Percentiles rank a stretch among this genome's conserved stretches.
Evolutionary conservation across 1,140 invertebrate species (phyloP).

Genomic region (Papilio machaon): DNA sequence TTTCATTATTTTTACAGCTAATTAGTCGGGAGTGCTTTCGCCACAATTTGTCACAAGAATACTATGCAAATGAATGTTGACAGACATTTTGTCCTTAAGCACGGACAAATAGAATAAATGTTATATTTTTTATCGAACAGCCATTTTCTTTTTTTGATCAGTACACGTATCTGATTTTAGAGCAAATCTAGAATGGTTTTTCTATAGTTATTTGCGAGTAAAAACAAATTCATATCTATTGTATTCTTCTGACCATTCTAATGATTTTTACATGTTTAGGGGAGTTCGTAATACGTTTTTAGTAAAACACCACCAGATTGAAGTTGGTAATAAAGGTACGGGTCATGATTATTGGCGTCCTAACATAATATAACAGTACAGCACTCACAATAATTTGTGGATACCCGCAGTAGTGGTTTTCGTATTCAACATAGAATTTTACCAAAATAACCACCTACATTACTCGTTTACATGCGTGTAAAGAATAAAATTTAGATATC

Average conservation of each 20-base stretch:
- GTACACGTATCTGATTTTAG: too few species aligned
- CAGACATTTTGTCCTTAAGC: constrained; percentile 14
- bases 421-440: background rate
- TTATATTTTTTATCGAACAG: background rate
- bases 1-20: constrained; percentile 34
- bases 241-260: too few species aligned
- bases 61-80: constrained; percentile 32
- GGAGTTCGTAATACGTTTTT: too few species aligned
- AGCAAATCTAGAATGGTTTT: too few species aligned
- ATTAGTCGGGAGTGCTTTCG: constrained; percentile 32
- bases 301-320: too few species aligned
- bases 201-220: too few species aligned
- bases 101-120: background rate
- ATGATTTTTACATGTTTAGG: too few species aligned
- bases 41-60: constrained; percentile 39
- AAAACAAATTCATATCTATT: background rate
- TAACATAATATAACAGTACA: background rate
- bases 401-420: background rate
- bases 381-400: constrained; percentile 12
- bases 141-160: too few species aligned
- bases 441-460: background rate
- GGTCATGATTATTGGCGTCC: background rate
- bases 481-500: background rate
- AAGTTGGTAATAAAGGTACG: too few species aligned
- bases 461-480: background rate